These are phyloP conservation scores for Caenorhabditis macrosperma DNA, from an alignment of 2,888 invertebrate species.

Conservation along the genomic window DNA sequence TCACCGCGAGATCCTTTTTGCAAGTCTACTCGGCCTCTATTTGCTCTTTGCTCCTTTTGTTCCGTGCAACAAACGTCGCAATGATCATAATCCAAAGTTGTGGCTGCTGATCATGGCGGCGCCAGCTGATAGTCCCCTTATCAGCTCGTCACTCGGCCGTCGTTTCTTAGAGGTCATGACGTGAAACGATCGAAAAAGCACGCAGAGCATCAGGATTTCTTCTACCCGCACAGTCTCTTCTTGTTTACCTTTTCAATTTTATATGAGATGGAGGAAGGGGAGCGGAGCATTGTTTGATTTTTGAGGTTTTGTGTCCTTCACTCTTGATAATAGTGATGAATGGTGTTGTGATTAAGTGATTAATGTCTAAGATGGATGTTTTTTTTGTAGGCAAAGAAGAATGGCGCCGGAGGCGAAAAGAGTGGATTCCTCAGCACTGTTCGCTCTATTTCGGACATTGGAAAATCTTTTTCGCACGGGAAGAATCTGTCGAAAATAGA, in stretches of 20 bases:
- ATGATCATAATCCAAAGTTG: conserved; percentile 14
- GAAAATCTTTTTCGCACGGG: conserved; percentile 90
- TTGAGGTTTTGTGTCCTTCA: conserved; percentile 16
- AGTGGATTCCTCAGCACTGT: conserved; percentile 91
- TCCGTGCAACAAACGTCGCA: background rate
- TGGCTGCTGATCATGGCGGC: background rate
- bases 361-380: background rate
- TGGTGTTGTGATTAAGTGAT: background rate
- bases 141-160: conserved; percentile 5
- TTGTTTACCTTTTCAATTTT: conserved; percentile 34
- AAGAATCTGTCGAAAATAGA: conserved; percentile 84
- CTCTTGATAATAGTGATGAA: conserved; percentile 18
- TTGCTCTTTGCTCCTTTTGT: conserved; percentile 8
- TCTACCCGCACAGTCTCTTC: no score
- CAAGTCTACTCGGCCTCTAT: background rate
- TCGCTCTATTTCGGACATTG: conserved; percentile 95
- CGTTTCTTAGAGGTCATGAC: conserved; percentile 43
- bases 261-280: background rate
- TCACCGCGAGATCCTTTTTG: conserved; percentile 3
- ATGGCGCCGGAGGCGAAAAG: conserved; percentile 82
- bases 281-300: conserved; percentile 38
- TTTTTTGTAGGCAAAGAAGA: conserved; percentile 63
- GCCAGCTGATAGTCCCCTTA: conserved; percentile 43
- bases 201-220: conserved; percentile 29
- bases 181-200: conserved; percentile 28